Conservation (phyloP, 2,888 invertebrate genomes). For the Eupithecia pulchellata region DNA sequence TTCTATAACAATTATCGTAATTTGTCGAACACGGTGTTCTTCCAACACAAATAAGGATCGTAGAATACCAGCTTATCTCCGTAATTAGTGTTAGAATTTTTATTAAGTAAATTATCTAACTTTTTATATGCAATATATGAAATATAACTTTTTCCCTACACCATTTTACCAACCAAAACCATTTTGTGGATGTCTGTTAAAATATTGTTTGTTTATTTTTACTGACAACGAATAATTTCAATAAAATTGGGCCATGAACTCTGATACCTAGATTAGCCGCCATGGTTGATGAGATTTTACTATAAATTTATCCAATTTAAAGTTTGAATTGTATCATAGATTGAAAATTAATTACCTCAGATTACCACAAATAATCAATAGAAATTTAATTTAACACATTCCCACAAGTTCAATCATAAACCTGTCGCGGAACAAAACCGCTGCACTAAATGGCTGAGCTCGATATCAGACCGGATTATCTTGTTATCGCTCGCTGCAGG, state of each 20-base stretch:
- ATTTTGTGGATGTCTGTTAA: background rate
- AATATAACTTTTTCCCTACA: too few relatives aligned
- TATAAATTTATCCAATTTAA: background rate
- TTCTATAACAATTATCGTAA: too few relatives aligned
- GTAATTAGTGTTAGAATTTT: too few relatives aligned
- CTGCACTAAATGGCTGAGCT: background rate
- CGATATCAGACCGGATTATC: constrained; percentile 2
- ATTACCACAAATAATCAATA: background rate
- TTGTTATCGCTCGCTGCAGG: background rate
- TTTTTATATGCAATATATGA: too few relatives aligned
- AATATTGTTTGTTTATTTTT: background rate
- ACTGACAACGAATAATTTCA: background rate
- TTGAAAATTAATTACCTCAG: background rate
- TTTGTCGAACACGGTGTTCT: too few relatives aligned
- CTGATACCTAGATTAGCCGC: background rate
- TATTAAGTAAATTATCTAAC: too few relatives aligned
- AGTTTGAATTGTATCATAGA: background rate
- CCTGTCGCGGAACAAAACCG: background rate
- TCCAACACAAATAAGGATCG: too few relatives aligned
- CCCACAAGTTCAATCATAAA: background rate
- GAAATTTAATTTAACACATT: background rate
- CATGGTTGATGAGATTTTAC: background rate
- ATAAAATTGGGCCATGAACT: background rate
- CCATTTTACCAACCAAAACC: too few relatives aligned
- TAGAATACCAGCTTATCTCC: too few relatives aligned